Evolutionary conservation across 2,113 vertebrate species (phyloP).

Genomic region (Macheiramphus alcinus): DNA sequence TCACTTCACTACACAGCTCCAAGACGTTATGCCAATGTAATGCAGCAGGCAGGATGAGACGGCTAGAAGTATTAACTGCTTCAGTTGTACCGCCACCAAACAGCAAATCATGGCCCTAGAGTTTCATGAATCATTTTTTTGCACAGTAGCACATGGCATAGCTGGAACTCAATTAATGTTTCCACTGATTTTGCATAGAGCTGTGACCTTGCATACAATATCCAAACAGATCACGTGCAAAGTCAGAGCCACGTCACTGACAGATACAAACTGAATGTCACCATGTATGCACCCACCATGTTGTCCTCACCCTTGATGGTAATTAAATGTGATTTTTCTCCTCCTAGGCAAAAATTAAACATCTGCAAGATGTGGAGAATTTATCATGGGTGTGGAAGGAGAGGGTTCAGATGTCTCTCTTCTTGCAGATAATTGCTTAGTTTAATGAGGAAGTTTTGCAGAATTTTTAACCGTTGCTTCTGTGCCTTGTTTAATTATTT

Average conservation of each 20-base stretch:
- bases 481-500: conserved; percentile 74
- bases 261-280: not conserved
- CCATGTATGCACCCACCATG: not conserved
- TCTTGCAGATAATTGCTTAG: conserved; percentile 62
- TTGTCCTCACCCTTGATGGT: not conserved
- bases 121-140: not conserved
- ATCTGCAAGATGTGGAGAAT: conserved; percentile 50
- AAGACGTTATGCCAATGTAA: not conserved
- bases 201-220: not conserved
- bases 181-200: not conserved
- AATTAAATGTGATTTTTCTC: conserved; percentile 3
- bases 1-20: not conserved
- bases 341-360: conserved; percentile 54
- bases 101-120: not conserved
- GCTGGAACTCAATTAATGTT: not conserved
- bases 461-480: conserved; percentile 67
- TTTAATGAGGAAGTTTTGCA: conserved; percentile 74
- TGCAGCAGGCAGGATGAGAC: not conserved
- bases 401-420: conserved; percentile 1
- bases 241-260: not conserved
- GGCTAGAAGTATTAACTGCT: not conserved
- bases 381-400: not conserved
- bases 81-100: not conserved
- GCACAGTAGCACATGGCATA: not conserved
- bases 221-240: not conserved